Evolutionary conservation across 2,797 vertebrate species (phyloP), one percentile per base, ranked within the genome.

Genomic region (Chelonia mydas): DNA sequence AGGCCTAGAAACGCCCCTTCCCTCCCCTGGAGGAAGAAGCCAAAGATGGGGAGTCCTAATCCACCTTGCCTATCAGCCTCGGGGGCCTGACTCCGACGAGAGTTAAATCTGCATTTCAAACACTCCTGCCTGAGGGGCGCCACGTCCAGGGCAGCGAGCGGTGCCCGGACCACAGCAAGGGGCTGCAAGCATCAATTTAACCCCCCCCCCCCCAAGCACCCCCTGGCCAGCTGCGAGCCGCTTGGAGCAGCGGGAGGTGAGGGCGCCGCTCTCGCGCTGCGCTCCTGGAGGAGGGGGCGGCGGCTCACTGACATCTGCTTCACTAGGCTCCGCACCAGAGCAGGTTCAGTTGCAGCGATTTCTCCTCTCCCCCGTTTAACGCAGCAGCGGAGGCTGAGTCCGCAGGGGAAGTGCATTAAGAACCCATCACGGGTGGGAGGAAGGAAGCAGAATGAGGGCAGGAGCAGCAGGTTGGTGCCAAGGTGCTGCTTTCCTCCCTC

Each of bases 221-320:
- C 3, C n/a, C n/a, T 21, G 65, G 33, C 33, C n/a, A 68, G n/a
- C 65, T 68, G 65, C 11, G n/a, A 37, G 68, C 68, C 11, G 21
- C 17, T 10, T 19, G n/a, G 19, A 41, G n/a, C 5, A 90, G 96
- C 86, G 96, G 96, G 97, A 97, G 96, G 96, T 77, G 92, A 97
- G 90, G 95, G 90, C 93, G 95, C 94, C 95, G 21, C 86, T 91
- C 84, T 51, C 27, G 8, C 55, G 68, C 95, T 96, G 96, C 94
- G 96, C 95, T 97, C 85, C 93, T 89, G 92, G 97, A 90, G 92
- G 93, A 91, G 92, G 57, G 3, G 53, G 27, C 21, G 41, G 97
- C 96, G 98, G 98, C 97, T 97, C 98, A 98, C 92, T 91, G 98
- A 98, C 97, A 97, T 98, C 97, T 98, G 97, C 96, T 97, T 97